Conservation (phyloP, 2,797 vertebrate genomes). For the Eospalax fontanierii region DNA sequence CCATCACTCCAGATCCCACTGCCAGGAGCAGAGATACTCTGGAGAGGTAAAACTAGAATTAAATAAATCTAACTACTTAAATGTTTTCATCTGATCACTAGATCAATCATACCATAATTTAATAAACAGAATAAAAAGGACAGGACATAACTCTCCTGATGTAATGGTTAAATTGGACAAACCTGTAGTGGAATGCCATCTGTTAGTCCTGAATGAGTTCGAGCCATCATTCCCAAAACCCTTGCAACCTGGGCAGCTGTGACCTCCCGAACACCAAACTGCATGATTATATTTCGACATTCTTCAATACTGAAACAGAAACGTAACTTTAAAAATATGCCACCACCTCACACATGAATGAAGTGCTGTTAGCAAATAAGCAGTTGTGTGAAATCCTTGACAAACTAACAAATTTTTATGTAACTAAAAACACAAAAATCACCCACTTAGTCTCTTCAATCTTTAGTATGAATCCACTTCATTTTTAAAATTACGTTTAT, state of each 20-base stretch:
- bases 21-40: slow-evolving; percentile 98
- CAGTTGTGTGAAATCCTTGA: background rate
- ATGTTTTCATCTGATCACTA: background rate
- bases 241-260: slow-evolving; percentile 99
- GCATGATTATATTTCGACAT: slow-evolving; percentile 98
- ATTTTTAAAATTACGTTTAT: background rate
- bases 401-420: background rate
- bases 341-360: background rate
- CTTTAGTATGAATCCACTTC: background rate
- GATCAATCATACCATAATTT: background rate
- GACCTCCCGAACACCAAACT: slow-evolving; percentile 98
- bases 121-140: slow-evolving; percentile 37
- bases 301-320: slow-evolving; percentile 95
- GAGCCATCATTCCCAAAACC: slow-evolving; percentile 99
- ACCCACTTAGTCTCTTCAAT: background rate
- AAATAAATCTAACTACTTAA: slow-evolving; percentile 54
- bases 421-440: slow-evolving; percentile 1
- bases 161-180: slow-evolving; percentile 59
- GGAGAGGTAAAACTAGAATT: slow-evolving; percentile 77
- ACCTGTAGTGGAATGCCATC: slow-evolving; percentile 98
- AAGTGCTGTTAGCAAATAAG: slow-evolving; percentile 21
- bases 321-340: slow-evolving; percentile 65
- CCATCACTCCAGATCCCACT: slow-evolving; percentile 99
- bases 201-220: slow-evolving; percentile 97
- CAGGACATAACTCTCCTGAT: background rate